Percentiles rank a stretch among this genome's conserved stretches.
Evolutionary conservation across 1,140 invertebrate genomes (phyloP).

Genomic region (Megalonaias nervosa): DNA sequence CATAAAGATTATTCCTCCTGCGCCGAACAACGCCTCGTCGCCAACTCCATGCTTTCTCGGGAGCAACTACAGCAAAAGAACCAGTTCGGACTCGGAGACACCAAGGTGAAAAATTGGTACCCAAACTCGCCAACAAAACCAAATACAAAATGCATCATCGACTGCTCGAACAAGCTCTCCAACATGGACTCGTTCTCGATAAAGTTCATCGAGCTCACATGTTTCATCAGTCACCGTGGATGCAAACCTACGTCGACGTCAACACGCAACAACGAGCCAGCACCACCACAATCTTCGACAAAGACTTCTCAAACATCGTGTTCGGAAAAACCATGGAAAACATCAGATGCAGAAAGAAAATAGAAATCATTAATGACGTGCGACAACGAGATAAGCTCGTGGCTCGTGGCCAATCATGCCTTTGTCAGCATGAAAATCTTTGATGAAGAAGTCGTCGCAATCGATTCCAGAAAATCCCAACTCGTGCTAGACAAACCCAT

Average conservation of each 20-base stretch:
- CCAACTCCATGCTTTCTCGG: too few species aligned
- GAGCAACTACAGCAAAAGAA: too few species aligned
- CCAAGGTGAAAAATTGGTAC: neutral
- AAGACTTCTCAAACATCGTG: neutral
- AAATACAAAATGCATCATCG: too few species aligned
- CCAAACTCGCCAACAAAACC: too few species aligned
- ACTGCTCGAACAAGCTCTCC: too few species aligned
- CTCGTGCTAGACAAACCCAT: neutral
- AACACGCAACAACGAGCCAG: too few species aligned
- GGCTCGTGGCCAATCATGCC: neutral
- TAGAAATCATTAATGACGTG: neutral
- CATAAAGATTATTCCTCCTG: neutral
- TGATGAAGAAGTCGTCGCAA: too few species aligned
- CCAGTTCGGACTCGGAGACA: too few species aligned
- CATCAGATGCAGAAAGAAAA: neutral
- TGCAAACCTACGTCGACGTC: too few species aligned
- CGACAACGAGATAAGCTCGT: constrained; percentile 2
- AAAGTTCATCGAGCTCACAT: neutral
- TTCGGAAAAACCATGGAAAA: neutral
- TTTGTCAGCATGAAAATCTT: neutral
- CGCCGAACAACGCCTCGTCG: too few species aligned
- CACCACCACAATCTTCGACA: too few species aligned
- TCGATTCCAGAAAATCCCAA: neutral
- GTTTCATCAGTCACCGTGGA: constrained; percentile 11
- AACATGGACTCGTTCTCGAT: neutral